Evolutionary conservation across 2,797 vertebrate species (phyloP), one percentile per base, ranked within the genome.

Genomic region (Periophthalmus magnuspinnatus): DNA sequence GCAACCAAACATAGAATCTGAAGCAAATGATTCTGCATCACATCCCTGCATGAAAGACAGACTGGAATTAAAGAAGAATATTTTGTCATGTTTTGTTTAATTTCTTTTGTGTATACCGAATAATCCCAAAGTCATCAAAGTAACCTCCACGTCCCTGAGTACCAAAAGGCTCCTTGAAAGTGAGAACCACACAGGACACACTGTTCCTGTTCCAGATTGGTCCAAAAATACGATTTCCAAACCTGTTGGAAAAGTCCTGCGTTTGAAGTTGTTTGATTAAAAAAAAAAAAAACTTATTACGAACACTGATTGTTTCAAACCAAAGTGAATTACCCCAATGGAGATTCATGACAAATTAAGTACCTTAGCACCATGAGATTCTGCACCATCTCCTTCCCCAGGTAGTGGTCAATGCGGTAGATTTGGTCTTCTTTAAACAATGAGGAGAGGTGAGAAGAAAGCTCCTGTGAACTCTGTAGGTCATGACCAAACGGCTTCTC

Each of bases 311-410:
- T 38, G 13, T 5, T 16, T 45, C 41, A 45, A 14, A 11, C 13
- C 41, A 45, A 16, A 45, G 14, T 45, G 3, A 45, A 45, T 14
- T 45, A 11, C 41, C 28, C 41, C 41, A 45, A 0, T 45, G 4
- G 41, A 13, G 41, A 45, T 28, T 28, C 3, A 28, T 28, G 28
- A 28, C 28, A 28, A 28, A 28, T 28, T 28, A 28, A 54, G 19
- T 22, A 54, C 96, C 96, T 94, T 1, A 97, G 93, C 69, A 98
- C 95, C 96, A 98, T 98, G 69, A 98, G 95, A 88, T 96, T 98
- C 86, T 98, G 96, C 34, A 98, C 96, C 97, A 98, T 98, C 90
- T 98, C 97, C 84, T 98, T 98, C 75, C 96, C 97, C 79, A 98
- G 91, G 88, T 98, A 97, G 90, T 97, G 96, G 89, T 97, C 96